Evolutionary conservation across 2,797 vertebrate species (phyloP).

Genomic region (Coreius guichenoti): DNA sequence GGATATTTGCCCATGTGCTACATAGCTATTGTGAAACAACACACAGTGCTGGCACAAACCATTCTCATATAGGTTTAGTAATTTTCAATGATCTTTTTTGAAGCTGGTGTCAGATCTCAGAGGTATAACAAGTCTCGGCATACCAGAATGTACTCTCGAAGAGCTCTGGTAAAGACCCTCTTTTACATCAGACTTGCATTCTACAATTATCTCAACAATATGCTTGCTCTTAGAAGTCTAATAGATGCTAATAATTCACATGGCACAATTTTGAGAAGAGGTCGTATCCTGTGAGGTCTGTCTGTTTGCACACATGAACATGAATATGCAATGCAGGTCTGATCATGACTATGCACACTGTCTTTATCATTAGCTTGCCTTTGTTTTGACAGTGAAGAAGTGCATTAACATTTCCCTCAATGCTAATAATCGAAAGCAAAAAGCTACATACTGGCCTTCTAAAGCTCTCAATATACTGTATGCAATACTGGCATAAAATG

Average conservation of each 20-base stretch:
- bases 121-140: slow-evolving; percentile 25
- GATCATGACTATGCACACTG: slow-evolving; percentile 18
- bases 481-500: slow-evolving; percentile 77
- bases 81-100: slow-evolving; percentile 54
- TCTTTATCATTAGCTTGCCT: slow-evolving; percentile 8
- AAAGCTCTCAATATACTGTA: slow-evolving; percentile 86
- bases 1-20: slow-evolving; percentile 25
- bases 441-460: slow-evolving; percentile 54
- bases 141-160: slow-evolving; percentile 51
- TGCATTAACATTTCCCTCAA: slow-evolving; percentile 26
- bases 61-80: slow-evolving; percentile 28
- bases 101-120: slow-evolving; percentile 57
- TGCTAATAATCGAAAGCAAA: slow-evolving; percentile 4
- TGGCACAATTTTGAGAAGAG: background rate
- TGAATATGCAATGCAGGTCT: slow-evolving; percentile 14
- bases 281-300: slow-evolving; percentile 3
- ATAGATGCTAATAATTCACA: slow-evolving; percentile 13
- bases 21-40: slow-evolving; percentile 31
- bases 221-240: slow-evolving; percentile 19
- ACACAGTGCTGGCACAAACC: slow-evolving; percentile 12
- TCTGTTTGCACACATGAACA: slow-evolving; percentile 3
- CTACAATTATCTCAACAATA: slow-evolving; percentile 38
- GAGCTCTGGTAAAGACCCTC: slow-evolving; percentile 41
- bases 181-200: slow-evolving; percentile 43
- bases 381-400: slow-evolving; percentile 6